Percentiles rank a stretch among this genome's conserved stretches.
phyloP scores from a whole-genome alignment of 2,113 vertebrate genomes.

The Lycaon pictus region DNA sequence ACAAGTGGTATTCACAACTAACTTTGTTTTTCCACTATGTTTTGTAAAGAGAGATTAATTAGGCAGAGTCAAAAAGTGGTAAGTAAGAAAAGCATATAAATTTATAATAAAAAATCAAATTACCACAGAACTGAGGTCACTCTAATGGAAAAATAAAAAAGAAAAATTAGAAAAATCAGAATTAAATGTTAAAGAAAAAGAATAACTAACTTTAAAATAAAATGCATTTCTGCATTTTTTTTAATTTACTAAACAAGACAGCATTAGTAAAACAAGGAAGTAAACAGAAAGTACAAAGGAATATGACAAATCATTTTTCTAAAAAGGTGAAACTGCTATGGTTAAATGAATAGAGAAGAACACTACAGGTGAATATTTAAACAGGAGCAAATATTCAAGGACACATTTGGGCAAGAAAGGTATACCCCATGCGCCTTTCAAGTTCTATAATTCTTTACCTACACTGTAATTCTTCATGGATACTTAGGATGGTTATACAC shows the following conservation, averaged over 20 bases:
- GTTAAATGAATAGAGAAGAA: constrained; percentile 72
- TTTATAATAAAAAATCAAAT: constrained; percentile 97
- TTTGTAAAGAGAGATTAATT: constrained; percentile 87
- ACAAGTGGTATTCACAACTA: constrained; percentile 79
- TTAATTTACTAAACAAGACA: constrained; percentile 85
- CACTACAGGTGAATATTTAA: constrained; percentile 19
- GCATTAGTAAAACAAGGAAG: constrained; percentile 89
- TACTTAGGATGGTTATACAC: not conserved
- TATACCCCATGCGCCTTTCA: not conserved
- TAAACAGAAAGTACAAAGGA: constrained; percentile 87
- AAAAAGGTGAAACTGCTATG: constrained; percentile 64
- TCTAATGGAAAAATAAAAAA: constrained; percentile 99
- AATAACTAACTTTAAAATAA: constrained; percentile 88
- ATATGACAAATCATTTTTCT: constrained; percentile 73
- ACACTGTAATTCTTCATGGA: not conserved
- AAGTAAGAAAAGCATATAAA: constrained; percentile 88
- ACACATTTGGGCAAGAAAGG: not conserved
- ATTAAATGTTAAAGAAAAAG: constrained; percentile 96
- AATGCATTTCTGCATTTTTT: constrained; percentile 90
- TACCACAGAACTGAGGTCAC: constrained; percentile 99
- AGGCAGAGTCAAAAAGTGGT: constrained; percentile 86
- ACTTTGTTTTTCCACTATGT: constrained; percentile 91
- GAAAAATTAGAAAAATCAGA: constrained; percentile 96
- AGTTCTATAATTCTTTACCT: not conserved
- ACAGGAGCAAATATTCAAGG: constrained; percentile 39